Percentiles rank a stretch among this genome's conserved stretches.
Conservation (phyloP, 2,797 vertebrate species). For the Rhyacichthys aspro region DNA sequence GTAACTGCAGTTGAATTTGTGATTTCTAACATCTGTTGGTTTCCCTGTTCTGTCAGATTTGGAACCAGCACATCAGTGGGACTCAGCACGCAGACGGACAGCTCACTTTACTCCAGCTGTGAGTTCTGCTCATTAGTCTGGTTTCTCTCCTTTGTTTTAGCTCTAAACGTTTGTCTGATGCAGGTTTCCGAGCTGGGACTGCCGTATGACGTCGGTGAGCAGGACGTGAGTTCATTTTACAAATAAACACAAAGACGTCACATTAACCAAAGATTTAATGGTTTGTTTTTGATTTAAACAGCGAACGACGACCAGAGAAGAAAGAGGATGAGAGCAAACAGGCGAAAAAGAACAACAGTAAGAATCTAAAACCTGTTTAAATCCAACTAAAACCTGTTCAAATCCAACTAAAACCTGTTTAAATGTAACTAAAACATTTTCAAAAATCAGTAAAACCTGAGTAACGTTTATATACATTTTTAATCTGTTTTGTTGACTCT, state of each 20-base stretch:
- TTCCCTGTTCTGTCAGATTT: constrained; percentile 64
- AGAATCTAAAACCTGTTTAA: too few relatives aligned
- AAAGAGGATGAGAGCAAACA: constrained; percentile 14
- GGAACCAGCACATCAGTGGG: constrained; percentile 70
- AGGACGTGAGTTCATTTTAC: constrained; percentile 38
- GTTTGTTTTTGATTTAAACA: constrained; percentile 17
- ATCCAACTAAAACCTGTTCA: neutral
- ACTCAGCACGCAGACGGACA: constrained; percentile 75
- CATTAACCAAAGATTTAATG: neutral
- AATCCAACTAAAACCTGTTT: neutral
- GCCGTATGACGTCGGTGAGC: constrained; percentile 57
- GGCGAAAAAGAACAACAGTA: constrained; percentile 22
- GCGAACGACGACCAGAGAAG: constrained; percentile 42
- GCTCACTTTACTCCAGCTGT: constrained; percentile 74
- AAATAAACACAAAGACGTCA: neutral
- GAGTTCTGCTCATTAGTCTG: constrained; percentile 21
- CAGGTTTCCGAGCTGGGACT: constrained; percentile 81
- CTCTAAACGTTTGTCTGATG: constrained; percentile 7
- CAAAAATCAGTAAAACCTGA: neutral
- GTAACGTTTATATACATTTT: neutral
- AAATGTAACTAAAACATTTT: neutral
- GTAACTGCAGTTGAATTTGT: neutral
- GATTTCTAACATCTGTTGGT: neutral
- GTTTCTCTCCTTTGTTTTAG: neutral
- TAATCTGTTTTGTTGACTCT: neutral